Evolutionary conservation across 2,113 vertebrate species (phyloP).

Genomic region (Scopus umbretta): DNA sequence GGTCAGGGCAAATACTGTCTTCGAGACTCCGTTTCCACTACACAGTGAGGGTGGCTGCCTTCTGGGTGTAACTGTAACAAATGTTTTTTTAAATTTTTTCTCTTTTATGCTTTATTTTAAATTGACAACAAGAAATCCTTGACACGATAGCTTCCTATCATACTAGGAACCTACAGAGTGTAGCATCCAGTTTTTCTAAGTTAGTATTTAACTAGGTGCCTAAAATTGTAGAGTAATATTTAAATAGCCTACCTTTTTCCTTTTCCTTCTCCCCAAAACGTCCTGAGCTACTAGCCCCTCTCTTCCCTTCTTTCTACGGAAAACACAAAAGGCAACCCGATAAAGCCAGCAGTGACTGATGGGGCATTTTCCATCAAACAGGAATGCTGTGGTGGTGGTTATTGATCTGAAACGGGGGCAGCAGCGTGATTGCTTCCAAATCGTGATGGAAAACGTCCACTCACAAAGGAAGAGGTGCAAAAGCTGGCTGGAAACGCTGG

Average conservation of each 20-base stretch:
- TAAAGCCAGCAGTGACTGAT: background rate
- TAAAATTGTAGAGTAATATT: background rate
- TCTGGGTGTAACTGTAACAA: background rate
- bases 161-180: background rate
- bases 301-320: background rate
- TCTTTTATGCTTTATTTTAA: background rate
- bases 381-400: background rate
- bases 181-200: background rate
- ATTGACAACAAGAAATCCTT: background rate
- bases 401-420: background rate
- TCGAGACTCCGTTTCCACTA: background rate
- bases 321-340: background rate
- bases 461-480: background rate
- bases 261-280: background rate
- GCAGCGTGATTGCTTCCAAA: background rate
- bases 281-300: background rate
- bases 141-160: background rate
- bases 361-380: background rate
- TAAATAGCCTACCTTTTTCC: too few species aligned
- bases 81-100: background rate
- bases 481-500: background rate
- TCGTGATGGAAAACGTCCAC: background rate
- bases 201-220: background rate
- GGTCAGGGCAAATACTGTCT: background rate
- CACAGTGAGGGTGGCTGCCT: background rate